Conservation (phyloP, 2,113 vertebrate genomes). For the Myocastor coypus region DNA sequence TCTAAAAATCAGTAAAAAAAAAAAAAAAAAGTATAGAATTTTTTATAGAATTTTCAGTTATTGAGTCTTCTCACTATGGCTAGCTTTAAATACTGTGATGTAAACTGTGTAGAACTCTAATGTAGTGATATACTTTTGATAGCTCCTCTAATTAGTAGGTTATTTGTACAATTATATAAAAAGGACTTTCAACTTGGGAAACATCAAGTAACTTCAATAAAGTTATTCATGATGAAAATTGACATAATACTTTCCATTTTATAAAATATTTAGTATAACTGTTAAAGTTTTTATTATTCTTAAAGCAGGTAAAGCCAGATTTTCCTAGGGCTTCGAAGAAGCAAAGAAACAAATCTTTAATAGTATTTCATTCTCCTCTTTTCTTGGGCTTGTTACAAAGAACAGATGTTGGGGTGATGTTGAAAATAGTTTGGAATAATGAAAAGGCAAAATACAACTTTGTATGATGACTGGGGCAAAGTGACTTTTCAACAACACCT, state of each 20-base stretch:
- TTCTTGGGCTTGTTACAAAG: constrained; percentile 67
- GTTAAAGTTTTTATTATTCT: constrained; percentile 30
- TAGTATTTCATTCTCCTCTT: constrained; percentile 13
- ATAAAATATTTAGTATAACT: constrained; percentile 22
- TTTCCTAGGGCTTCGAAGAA: constrained; percentile 49
- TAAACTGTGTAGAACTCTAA: no score
- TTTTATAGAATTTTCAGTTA: no score
- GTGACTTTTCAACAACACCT: constrained; percentile 52
- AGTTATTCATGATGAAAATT: constrained; percentile 66
- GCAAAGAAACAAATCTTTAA: constrained; percentile 68
- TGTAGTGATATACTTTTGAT: background rate
- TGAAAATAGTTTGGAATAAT: constrained; percentile 67
- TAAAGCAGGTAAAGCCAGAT: background rate
- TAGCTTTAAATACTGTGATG: no score
- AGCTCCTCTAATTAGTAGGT: constrained; percentile 32
- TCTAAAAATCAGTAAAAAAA: no score
- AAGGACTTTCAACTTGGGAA: constrained; percentile 46
- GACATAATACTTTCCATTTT: constrained; percentile 65
- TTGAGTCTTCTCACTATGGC: no score
- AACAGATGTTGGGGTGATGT: background rate
- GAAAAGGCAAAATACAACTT: constrained; percentile 51
- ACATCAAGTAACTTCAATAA: background rate
- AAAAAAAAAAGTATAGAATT: no score
- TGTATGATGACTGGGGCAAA: constrained; percentile 2
- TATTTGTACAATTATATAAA: constrained; percentile 1